These are phyloP conservation scores for Lasioglossum oenotherae DNA, from an alignment of 2,888 invertebrate genomes.

Conservation along the genomic window DNA sequence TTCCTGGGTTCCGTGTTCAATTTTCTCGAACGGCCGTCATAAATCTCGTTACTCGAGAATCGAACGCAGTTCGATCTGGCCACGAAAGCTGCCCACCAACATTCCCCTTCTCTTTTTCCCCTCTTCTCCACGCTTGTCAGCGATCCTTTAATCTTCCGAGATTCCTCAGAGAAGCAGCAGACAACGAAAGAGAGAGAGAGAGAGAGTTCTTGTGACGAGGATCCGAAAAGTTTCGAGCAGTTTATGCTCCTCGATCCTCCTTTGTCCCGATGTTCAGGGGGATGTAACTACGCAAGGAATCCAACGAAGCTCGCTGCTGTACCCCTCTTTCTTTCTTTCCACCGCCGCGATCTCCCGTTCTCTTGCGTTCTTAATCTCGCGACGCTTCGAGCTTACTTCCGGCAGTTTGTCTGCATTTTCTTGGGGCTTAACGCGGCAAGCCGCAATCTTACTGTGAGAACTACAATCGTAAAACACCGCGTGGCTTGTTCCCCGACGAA, in stretches of 20 bases:
- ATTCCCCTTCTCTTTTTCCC: constrained; percentile 19
- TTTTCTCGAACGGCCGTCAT: constrained; percentile 67
- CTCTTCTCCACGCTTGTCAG: constrained; percentile 27
- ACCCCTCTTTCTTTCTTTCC: background rate
- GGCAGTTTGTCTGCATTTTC: constrained; percentile 17
- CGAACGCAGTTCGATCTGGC: constrained; percentile 51
- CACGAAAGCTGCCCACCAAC: constrained; percentile 24
- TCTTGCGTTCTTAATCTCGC: constrained; percentile 19
- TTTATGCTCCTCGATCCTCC: background rate
- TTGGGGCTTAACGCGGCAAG: constrained; percentile 6
- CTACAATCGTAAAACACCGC: background rate
- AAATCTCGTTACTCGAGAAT: constrained; percentile 65
- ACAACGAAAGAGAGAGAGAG: background rate
- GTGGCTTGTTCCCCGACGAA: background rate
- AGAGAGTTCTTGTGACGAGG: background rate
- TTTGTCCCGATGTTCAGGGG: background rate
- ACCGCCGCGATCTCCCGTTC: constrained; percentile 7
- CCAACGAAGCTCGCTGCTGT: background rate
- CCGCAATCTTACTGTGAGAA: background rate
- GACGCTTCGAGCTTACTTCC: background rate
- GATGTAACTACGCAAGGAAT: constrained; percentile 17
- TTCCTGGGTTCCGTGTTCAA: constrained; percentile 68
- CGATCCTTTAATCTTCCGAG: constrained; percentile 22
- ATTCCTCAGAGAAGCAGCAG: background rate
- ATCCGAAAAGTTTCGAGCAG: background rate